Conservation (phyloP, 1,140 invertebrate species). For the Anagrus nilaparvatae region DNA sequence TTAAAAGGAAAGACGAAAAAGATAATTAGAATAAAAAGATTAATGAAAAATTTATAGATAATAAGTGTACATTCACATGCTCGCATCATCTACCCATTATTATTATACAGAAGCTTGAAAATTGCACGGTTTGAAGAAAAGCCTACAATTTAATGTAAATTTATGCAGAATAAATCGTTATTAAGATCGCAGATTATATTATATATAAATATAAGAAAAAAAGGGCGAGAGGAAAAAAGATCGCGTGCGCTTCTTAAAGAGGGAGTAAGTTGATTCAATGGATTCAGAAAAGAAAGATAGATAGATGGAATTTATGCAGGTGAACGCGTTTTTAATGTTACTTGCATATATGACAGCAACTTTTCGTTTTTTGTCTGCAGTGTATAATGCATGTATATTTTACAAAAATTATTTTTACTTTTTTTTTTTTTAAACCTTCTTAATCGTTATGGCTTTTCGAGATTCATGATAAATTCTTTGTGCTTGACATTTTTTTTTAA, state of each 20-base stretch:
- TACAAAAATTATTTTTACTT: too few species aligned
- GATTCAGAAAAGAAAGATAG: slow-evolving; percentile 9
- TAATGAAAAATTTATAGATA: too few species aligned
- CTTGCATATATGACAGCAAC: not conserved
- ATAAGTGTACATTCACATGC: slow-evolving; percentile 7
- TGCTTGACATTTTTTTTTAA: too few species aligned
- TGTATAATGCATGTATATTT: too few species aligned
- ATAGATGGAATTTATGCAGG: not conserved
- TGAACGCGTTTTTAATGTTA: slow-evolving; percentile 3
- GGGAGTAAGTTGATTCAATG: too few species aligned
- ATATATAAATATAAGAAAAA: too few species aligned
- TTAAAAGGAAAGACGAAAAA: too few species aligned
- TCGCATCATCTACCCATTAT: slow-evolving; percentile 19
- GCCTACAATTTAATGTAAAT: slow-evolving; percentile 39
- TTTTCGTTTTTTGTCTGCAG: slow-evolving; percentile 1
- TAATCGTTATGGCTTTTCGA: too few species aligned
- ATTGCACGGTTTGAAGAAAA: slow-evolving; percentile 26
- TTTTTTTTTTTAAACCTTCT: too few species aligned
- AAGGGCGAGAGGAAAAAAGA: slow-evolving; percentile 9
- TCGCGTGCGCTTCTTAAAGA: too few species aligned
- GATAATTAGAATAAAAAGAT: too few species aligned
- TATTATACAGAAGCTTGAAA: slow-evolving; percentile 25
- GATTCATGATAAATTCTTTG: too few species aligned
- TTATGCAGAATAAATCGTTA: slow-evolving; percentile 35
- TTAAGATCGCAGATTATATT: slow-evolving; percentile 35